Evolutionary conservation across 2,113 vertebrate genomes (phyloP), one percentile per base, ranked within the genome.

Genomic region (Stigmatopora argus): DNA sequence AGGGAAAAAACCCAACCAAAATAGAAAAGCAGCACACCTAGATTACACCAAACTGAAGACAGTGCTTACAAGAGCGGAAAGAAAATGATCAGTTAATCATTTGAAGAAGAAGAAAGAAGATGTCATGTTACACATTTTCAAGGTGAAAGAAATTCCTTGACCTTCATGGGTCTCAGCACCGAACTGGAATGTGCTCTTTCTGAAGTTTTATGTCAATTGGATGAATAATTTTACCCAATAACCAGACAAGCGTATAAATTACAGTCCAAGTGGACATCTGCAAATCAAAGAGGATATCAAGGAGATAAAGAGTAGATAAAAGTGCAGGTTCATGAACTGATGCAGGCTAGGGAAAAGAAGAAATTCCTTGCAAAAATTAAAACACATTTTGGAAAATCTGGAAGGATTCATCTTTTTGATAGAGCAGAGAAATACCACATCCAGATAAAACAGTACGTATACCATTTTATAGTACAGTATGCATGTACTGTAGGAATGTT

Each of bases 231-330:
- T 12, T 52, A 38, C 8, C 57, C 57, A 34, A 38, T 10, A 26
- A 47, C 64, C n/a, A 38, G 7, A 69, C 19, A 51, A 62, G 48
- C 48, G 34, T 65, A 70, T 52, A 67, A 56, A 69, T 10, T 21
- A 19, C 64, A 35, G 49, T 38, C 15, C 49, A 46, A 70, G 17
- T 71, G 62, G 64, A 75, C 72, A 74, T 69, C 81, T 80, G 72
- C n/a, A 70, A 48, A 47, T 34, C 55, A 71, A 69, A 73, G 65
- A 65, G 15, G 0, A 65, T 66, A 31, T 41, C 49, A 64, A 46
- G 17, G 57, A 26, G 45, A 57, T 71, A 62, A 48, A 15, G 14
- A 5, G 26, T 31, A 31, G 38, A 10, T 41, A 41, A 41, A 41
- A 41, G 60, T 31, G 55, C n/a, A 26, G 35, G 55, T 41, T 56